Evolutionary conservation across 2,888 invertebrate genomes (phyloP).

Genomic region (Apotomis betuletana): DNA sequence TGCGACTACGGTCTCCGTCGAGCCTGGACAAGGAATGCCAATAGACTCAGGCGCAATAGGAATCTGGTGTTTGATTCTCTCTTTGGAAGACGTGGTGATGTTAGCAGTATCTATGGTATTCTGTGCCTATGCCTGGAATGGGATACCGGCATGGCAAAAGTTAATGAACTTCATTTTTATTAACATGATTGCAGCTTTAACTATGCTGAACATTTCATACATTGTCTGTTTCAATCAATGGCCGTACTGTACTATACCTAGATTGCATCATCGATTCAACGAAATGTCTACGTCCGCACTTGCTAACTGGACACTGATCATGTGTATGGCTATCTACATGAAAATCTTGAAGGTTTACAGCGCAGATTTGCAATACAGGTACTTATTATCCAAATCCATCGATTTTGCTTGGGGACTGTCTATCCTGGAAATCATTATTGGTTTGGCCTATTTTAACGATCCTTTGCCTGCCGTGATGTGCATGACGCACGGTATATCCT

Average conservation of each 20-base stretch:
- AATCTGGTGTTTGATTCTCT: background rate
- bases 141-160: constrained; percentile 9
- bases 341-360: constrained; percentile 23
- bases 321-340: constrained; percentile 15
- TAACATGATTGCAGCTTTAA: background rate
- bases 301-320: constrained; percentile 25
- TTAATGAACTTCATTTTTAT: constrained; percentile 27
- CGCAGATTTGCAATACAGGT: background rate
- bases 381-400: background rate
- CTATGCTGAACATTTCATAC: constrained; percentile 4
- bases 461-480: background rate
- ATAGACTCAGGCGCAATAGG: no score
- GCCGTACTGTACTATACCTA: background rate
- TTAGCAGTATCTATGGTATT: background rate
- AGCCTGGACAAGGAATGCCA: no score
- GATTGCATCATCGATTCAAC: background rate
- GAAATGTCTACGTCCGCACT: constrained; percentile 5
- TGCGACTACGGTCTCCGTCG: no score
- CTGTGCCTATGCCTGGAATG: background rate
- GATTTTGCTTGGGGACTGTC: constrained; percentile 23
- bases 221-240: background rate
- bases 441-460: background rate
- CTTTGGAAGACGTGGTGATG: background rate
- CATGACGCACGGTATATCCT: constrained; percentile 7
- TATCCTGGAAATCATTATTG: background rate